These are phyloP conservation scores for Lasioglossum albipes DNA, from an alignment of 1,140 invertebrate species.

Conservation along the genomic window DNA sequence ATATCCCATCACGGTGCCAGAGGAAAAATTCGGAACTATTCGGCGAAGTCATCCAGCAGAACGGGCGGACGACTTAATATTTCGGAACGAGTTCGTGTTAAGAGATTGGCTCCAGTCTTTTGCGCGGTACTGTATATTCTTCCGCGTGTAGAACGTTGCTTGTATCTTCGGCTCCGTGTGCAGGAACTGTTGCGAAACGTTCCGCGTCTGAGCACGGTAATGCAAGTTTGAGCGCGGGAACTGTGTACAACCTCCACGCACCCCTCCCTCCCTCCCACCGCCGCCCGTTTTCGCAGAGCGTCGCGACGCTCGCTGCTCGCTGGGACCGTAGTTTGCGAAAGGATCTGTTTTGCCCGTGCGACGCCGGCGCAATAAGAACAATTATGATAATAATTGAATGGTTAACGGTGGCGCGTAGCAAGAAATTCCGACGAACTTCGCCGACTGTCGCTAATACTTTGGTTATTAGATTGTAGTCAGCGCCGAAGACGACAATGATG, in stretches of 20 bases:
- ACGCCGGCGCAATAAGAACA: slow-evolving; percentile 32
- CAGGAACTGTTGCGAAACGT: slow-evolving; percentile 57
- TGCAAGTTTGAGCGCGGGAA: slow-evolving; percentile 54
- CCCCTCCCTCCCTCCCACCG: too few relatives aligned
- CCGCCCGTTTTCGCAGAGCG: slow-evolving; percentile 3
- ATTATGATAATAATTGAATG: slow-evolving; percentile 44
- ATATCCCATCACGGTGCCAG: too few relatives aligned
- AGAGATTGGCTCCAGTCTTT: slow-evolving; percentile 1
- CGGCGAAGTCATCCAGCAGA: not conserved
- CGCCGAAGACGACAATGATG: slow-evolving; percentile 11
- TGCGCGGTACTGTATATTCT: slow-evolving; percentile 9
- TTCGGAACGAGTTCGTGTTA: not conserved
- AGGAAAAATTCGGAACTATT: not conserved
- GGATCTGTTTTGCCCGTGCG: slow-evolving; percentile 29
- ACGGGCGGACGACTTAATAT: too few relatives aligned
- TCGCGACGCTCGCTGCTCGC: slow-evolving; percentile 5
- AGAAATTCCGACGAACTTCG: slow-evolving; percentile 36
- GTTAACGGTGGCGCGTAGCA: slow-evolving; percentile 24
- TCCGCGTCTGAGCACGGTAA: slow-evolving; percentile 58
- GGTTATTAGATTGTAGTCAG: slow-evolving; percentile 34
- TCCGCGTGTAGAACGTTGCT: not conserved
- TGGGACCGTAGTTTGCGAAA: not conserved
- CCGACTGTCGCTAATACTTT: slow-evolving; percentile 36
- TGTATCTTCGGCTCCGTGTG: slow-evolving; percentile 27
- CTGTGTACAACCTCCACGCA: not conserved